Conservation (phyloP, 1,140 invertebrate genomes). For the Lamellibrachia luymesi region DNA sequence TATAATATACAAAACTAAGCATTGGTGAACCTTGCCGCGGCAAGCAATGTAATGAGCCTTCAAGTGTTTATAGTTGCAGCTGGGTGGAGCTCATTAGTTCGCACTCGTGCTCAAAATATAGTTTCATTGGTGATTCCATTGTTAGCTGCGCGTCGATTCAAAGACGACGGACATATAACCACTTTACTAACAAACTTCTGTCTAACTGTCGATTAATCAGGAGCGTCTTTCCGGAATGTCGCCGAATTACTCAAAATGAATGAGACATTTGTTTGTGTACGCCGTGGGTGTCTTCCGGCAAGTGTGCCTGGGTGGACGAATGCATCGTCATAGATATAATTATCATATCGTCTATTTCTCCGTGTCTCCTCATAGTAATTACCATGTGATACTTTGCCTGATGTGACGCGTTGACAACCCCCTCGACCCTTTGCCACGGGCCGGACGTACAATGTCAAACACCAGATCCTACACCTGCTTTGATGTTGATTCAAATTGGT, state of each 20-base stretch:
- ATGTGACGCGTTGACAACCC: background rate
- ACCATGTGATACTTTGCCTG: background rate
- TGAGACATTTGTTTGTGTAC: background rate
- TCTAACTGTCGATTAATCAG: background rate
- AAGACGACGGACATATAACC: too few species aligned
- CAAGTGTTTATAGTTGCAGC: too few species aligned
- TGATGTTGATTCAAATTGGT: background rate
- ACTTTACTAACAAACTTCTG: too few species aligned
- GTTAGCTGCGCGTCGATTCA: too few species aligned
- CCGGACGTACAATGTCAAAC: background rate
- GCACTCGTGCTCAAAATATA: too few species aligned
- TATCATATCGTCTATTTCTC: background rate
- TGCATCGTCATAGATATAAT: background rate
- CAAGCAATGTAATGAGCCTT: too few species aligned
- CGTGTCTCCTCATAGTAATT: background rate
- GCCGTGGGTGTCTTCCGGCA: background rate
- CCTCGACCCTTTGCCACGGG: background rate
- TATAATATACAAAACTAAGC: too few species aligned
- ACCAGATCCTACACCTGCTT: background rate
- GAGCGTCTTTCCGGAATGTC: background rate
- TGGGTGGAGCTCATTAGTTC: too few species aligned
- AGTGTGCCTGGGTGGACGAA: background rate
- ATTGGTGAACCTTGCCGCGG: too few species aligned
- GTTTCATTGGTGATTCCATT: too few species aligned
- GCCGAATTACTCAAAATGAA: background rate